Conservation (phyloP, 2,113 vertebrate genomes). For the Callorhinus ursinus region DNA sequence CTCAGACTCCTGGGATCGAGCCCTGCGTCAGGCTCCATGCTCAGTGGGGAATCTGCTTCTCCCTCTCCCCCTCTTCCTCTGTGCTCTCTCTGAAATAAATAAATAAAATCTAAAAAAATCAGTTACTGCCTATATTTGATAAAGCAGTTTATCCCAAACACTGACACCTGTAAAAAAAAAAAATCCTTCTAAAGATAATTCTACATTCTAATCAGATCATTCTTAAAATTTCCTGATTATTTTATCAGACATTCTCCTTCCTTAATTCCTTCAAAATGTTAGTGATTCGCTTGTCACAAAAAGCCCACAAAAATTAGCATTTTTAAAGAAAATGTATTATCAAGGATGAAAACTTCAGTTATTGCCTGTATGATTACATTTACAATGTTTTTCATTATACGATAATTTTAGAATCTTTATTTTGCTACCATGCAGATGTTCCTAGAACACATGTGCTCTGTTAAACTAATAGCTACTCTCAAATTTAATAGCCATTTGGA, state of each 20-base stretch:
- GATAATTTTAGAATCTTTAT: background rate
- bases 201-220: conserved; percentile 7
- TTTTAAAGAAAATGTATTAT: conserved; percentile 39
- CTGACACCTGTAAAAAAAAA: background rate
- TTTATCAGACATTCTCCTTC: conserved; percentile 21
- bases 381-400: background rate
- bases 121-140: background rate
- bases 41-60: background rate
- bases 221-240: conserved; percentile 48
- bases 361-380: conserved; percentile 11
- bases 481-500: background rate
- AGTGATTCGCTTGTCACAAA: background rate
- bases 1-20: background rate
- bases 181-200: conserved; percentile 31
- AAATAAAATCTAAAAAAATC: background rate
- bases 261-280: conserved; percentile 56
- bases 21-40: background rate
- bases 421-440: background rate
- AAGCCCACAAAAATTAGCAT: background rate
- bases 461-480: conserved; percentile 1
- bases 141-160: conserved; percentile 37
- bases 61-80: background rate
- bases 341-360: conserved; percentile 2
- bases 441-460: background rate
- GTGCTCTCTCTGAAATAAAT: background rate